Percentiles rank a stretch among this genome's conserved stretches.
Evolutionary conservation across 2,888 invertebrate species (phyloP).

Genomic region (Pogonocherus hispidulus): DNA sequence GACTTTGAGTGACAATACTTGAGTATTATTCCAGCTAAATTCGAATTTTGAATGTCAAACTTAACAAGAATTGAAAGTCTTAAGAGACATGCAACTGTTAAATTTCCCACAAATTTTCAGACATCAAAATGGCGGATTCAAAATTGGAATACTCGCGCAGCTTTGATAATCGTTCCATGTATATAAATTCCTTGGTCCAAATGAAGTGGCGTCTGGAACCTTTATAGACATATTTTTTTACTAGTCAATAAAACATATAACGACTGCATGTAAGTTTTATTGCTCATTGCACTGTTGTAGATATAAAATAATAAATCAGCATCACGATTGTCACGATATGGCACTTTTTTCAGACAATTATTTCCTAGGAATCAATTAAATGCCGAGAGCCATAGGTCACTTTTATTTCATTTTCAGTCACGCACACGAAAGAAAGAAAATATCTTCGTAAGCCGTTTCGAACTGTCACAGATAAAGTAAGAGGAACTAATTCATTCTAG

Average conservation of each 20-base stretch:
- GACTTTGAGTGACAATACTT: too few species aligned
- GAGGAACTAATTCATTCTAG: constrained; percentile 18
- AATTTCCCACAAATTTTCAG: too few species aligned
- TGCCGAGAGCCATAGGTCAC: constrained; percentile 19
- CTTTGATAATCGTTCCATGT: too few species aligned
- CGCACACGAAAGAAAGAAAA: constrained; percentile 14
- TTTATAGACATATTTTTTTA: background rate
- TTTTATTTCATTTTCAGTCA: constrained; percentile 24
- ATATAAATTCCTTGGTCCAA: too few species aligned
- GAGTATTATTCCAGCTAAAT: too few species aligned
- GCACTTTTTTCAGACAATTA: constrained; percentile 15
- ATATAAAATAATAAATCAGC: constrained; percentile 23
- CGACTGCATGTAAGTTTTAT: background rate
- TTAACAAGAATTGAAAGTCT: too few species aligned
- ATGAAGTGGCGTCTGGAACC: too few species aligned
- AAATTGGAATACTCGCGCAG: too few species aligned
- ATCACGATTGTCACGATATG: constrained; percentile 22
- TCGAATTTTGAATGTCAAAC: too few species aligned
- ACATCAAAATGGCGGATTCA: too few species aligned
- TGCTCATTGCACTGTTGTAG: constrained; percentile 1
- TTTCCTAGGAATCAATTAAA: constrained; percentile 28
- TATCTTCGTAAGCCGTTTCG: constrained; percentile 6
- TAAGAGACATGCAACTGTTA: too few species aligned
- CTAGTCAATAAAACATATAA: background rate
- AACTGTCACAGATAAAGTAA: constrained; percentile 15